Base-by-base conservation (phyloP, 1,140 invertebrate genomes). In the Pantala flavescens region DNA sequence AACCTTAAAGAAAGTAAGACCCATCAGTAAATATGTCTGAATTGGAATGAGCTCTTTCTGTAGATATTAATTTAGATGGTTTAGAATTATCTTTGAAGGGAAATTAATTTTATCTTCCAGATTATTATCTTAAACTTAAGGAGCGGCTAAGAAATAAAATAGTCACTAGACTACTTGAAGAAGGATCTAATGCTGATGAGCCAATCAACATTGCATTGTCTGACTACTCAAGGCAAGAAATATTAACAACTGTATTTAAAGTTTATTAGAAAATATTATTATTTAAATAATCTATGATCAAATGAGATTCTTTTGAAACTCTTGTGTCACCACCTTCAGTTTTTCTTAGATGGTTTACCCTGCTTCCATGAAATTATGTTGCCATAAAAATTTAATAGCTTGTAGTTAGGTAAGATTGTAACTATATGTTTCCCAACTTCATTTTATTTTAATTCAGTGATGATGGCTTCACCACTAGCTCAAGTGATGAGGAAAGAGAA, bases 151-250 rank as follows among this genome's bases (percentile, higher is more conserved):
- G 93, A 74, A 87, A 86, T 73, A 94, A 93, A 84, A 93, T 94
- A 77, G 86, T 94, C 24, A 88, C 88, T 76, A 88, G 91, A 81
- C 82, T 95, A 76, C 82, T 90, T 73, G 90, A 93, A 83, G 90
- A 92, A 83, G 93, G 93, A 2, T 95, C 93, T 0, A 94, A 88
- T 82, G 92, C 93, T 14, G 93, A 95, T 79, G 92, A 94, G 80
- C 93, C 93, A 23, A 89, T 90, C 0, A 94, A 94, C 81, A 93
- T 95, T 75, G 87, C 89, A 73, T 81, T 95, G 14, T 93, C 92
- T 43, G 92, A 94, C 83, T 93, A 94, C 80, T 93, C 92, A 0
- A 94, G 92, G 92, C 93, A 84, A 74, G 16, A 55, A 70, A 23
- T 70, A 74, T 74, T 23, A 63, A 14, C 76, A 12, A 49, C 24